Conservation (phyloP, 2,888 invertebrate species). For the Eueremaeus valkanovi region DNA sequence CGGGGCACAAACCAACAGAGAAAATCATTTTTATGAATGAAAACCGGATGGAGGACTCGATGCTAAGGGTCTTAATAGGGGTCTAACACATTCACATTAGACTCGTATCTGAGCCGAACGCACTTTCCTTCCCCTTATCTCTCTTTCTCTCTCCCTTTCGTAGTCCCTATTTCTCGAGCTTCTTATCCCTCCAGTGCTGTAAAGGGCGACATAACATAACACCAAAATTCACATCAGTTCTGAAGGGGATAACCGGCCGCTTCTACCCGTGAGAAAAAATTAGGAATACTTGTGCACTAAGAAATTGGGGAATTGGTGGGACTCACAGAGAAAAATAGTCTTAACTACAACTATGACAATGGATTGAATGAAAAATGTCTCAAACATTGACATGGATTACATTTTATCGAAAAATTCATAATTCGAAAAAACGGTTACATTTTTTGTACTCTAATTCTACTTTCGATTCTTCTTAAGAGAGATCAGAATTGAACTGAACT, state of each 20-base stretch:
- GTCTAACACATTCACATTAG: background rate
- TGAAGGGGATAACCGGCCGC: slow-evolving; percentile 24
- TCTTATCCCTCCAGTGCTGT: slow-evolving; percentile 11
- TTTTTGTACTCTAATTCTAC: background rate
- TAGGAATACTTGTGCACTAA: background rate
- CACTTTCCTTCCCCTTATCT: slow-evolving; percentile 30
- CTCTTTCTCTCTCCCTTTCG: background rate
- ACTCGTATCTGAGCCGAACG: slow-evolving; percentile 1
- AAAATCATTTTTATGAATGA: slow-evolving; percentile 38
- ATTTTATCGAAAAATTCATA: slow-evolving; percentile 19
- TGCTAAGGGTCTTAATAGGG: background rate
- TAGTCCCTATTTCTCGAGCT: background rate
- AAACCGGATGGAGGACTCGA: slow-evolving; percentile 35
- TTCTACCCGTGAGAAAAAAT: slow-evolving; percentile 15
- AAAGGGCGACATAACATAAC: slow-evolving; percentile 29
- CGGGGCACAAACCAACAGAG: slow-evolving; percentile 23
- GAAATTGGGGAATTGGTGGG: background rate
- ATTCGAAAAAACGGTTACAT: slow-evolving; percentile 18
- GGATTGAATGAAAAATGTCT: slow-evolving; percentile 15
- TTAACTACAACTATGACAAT: slow-evolving; percentile 5
- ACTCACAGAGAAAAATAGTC: background rate
- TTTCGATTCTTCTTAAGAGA: too few species aligned
- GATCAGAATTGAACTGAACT: background rate
- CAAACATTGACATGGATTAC: slow-evolving; percentile 26
- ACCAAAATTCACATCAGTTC: slow-evolving; percentile 31